Percentiles rank a stretch among this genome's conserved stretches.
Conservation (phyloP, 2,888 invertebrate genomes). For the Eristalinus sepulchralis region DNA sequence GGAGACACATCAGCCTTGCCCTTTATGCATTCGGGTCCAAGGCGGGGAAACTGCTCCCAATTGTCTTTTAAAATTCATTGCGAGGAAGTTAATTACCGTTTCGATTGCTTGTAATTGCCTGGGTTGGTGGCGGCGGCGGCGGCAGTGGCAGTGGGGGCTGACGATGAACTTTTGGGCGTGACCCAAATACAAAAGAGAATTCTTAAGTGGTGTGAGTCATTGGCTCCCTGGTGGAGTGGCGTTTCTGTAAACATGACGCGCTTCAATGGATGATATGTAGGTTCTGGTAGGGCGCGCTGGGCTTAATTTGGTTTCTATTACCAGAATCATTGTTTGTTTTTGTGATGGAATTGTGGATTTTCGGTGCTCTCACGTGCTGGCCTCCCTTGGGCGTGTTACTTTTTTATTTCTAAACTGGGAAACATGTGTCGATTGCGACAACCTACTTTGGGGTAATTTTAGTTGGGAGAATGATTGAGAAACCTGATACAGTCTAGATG, state of each 20-base stretch:
- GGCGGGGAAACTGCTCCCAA: background rate
- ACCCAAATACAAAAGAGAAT: background rate
- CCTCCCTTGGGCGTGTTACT: background rate
- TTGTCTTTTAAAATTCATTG: conserved; percentile 27
- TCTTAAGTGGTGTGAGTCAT: background rate
- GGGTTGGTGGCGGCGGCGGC: background rate
- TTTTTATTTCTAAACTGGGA: background rate
- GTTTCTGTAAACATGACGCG: background rate
- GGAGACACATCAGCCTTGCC: background rate
- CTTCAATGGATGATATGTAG: background rate
- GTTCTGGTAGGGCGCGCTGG: background rate
- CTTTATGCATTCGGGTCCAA: background rate
- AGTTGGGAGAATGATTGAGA: background rate
- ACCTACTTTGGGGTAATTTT: background rate
- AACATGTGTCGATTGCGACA: background rate
- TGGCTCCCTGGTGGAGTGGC: background rate
- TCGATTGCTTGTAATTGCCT: conserved; percentile 46
- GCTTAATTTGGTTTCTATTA: background rate
- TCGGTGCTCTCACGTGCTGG: background rate
- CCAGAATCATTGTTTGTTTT: background rate
- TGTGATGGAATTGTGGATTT: background rate
- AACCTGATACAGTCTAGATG: background rate
- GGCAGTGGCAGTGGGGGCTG: no score
- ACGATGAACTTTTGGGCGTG: background rate
- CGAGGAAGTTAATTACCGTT: conserved; percentile 55